Evolutionary conservation across 2,888 invertebrate species (phyloP), one percentile per base, ranked within the genome.

Genomic region (Muscina levida): DNA sequence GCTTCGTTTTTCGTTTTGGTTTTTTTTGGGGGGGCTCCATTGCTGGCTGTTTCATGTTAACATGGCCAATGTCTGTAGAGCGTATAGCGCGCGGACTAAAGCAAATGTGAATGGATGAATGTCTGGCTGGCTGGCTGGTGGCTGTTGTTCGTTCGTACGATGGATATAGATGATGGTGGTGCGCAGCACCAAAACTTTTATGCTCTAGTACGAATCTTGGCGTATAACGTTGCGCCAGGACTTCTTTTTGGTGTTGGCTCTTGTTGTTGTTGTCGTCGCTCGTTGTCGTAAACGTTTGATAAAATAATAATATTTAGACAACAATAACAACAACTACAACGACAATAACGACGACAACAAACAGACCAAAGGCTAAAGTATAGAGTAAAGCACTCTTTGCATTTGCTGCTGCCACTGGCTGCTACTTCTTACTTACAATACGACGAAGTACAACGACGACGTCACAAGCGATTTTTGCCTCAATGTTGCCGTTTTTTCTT

Each of bases 151-250:
- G 42, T 56, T 68, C 42, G 22, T 74, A 5, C 31, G 31, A 72
- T 72, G 62, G 4, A 8, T 5, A 5, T 3, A 8, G 8, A 5
- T 3, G 31, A 31, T 77, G 77, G 74, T 81, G 81, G 81, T 80
- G 82, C 80, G 81, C 82, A 76, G 83, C 80, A 80, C 80, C 80
- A 80, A 82, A 79, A 82, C 82, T 83, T 83, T 82, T 82, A 83
- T 83, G 83, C 83, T 85, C 84, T 84, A 85, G 84, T 85, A 84
- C 82, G 84, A 83, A 84, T 84, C 84, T 84, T 84, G 82, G 84
- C 84, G 84, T 83, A 83, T 84, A 82, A 83, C 82, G 83, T 82
- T 83, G 83, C 83, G 84, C 84, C 85, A 84, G 84, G 85, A 84
- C 82, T 81, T 79, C 77, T 83, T 82, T 84, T 80, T 67, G 71